Evolutionary conservation across 2,797 vertebrate genomes (phyloP).

Genomic region (Synaphobranchus kaupii): DNA sequence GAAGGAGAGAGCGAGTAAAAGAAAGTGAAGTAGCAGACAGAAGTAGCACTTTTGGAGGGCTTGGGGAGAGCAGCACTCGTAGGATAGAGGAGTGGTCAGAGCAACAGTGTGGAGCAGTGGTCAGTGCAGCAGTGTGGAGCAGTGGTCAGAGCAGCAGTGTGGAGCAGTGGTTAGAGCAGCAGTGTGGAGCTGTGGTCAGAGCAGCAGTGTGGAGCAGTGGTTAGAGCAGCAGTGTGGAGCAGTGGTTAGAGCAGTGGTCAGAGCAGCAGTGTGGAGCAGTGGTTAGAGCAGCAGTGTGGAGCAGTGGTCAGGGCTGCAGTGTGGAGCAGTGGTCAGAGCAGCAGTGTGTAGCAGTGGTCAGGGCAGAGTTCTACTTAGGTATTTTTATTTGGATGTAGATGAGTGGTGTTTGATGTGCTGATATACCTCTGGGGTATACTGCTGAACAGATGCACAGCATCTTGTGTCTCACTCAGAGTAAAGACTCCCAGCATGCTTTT

Average conservation of each 20-base stretch:
- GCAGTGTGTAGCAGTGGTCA: background rate
- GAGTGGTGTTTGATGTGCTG: too few species aligned
- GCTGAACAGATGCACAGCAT: background rate
- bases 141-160: conserved; percentile 8
- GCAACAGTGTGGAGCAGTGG: background rate
- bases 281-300: background rate
- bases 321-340: background rate
- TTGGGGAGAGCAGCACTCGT: background rate
- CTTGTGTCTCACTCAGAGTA: background rate
- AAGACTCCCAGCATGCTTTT: conserved; percentile 65
- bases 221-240: background rate
- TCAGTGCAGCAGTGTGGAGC: background rate
- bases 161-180: background rate
- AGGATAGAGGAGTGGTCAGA: background rate
- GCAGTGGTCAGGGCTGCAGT: background rate
- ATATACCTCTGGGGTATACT: background rate
- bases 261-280: background rate
- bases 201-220: conserved; percentile 4
- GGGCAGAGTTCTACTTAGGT: too few species aligned
- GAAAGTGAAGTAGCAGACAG: background rate
- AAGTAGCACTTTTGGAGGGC: background rate
- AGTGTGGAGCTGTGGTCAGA: background rate
- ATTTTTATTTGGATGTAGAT: too few species aligned
- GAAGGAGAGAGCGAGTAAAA: background rate
- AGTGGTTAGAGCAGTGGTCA: background rate